Evolutionary conservation across 2,113 vertebrate species (phyloP).

Genomic region (Danionella cerebrum): DNA sequence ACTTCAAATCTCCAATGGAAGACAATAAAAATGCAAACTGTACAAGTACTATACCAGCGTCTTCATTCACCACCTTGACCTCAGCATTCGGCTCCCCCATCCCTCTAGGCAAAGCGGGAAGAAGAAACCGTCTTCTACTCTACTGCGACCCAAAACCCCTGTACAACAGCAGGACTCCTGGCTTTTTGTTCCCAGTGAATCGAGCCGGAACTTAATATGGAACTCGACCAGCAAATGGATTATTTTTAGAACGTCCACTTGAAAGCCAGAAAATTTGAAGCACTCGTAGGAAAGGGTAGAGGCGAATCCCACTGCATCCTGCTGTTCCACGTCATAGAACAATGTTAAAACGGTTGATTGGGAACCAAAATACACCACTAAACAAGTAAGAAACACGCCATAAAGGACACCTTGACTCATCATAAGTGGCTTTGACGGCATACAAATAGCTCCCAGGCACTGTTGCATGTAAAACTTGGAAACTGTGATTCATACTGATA

Average conservation of each 20-base stretch:
- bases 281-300: slow-evolving; percentile 13
- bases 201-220: slow-evolving; percentile 37
- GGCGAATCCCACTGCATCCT: not conserved
- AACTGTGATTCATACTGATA: not conserved
- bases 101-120: not conserved
- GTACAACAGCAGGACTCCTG: slow-evolving; percentile 22
- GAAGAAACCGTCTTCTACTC: not conserved
- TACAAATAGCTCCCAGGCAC: not conserved
- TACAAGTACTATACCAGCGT: slow-evolving; percentile 31
- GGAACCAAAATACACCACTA: not conserved
- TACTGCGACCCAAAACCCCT: slow-evolving; percentile 1
- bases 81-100: slow-evolving; percentile 55
- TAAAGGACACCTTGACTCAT: not conserved
- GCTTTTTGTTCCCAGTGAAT: slow-evolving; percentile 27
- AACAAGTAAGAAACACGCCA: not conserved
- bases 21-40: not conserved
- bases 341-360: not conserved
- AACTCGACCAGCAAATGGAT: slow-evolving; percentile 36
- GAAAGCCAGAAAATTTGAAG: slow-evolving; percentile 38
- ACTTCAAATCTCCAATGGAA: not conserved
- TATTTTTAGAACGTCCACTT: slow-evolving; percentile 56
- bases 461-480: not conserved
- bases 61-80: slow-evolving; percentile 32
- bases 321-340: not conserved
- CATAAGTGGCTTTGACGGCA: not conserved